phyloP scores from a whole-genome alignment of 2,113 vertebrate species.

The Cavia porcellus region DNA sequence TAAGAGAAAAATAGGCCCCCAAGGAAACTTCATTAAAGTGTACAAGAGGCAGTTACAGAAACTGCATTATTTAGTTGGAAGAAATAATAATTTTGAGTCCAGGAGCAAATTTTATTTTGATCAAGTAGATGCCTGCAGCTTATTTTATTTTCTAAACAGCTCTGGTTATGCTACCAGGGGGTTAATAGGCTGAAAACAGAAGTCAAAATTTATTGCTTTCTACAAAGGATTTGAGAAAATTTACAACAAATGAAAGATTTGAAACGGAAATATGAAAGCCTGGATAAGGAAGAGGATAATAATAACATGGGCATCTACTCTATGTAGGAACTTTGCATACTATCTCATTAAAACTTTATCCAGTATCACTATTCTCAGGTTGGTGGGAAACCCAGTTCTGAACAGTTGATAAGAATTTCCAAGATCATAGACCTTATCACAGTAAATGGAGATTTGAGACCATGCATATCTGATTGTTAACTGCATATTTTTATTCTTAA shows the following conservation, averaged over 20 bases:
- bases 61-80: conserved; percentile 42
- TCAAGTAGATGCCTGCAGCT: not conserved
- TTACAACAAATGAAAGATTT: not conserved
- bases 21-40: conserved; percentile 45
- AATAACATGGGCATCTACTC: not conserved
- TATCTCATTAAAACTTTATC: not conserved
- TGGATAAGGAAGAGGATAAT: not conserved
- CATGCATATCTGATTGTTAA: not conserved
- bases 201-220: not conserved
- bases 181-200: not conserved
- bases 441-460: not conserved
- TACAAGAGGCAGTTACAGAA: not conserved
- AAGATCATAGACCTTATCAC: not conserved
- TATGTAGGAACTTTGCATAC: not conserved
- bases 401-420: not conserved
- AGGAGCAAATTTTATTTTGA: conserved; percentile 58
- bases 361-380: not conserved
- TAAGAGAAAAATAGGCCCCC: conserved; percentile 4
- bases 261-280: not conserved
- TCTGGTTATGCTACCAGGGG: not conserved
- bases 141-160: not conserved
- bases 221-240: conserved; percentile 28
- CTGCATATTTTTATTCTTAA: not conserved
- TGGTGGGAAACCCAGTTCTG: not conserved
- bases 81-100: conserved; percentile 44